Evolutionary conservation across 1,140 invertebrate genomes (phyloP), one percentile per base, ranked within the genome.

Genomic region (Maconellicoccus hirsutus): DNA sequence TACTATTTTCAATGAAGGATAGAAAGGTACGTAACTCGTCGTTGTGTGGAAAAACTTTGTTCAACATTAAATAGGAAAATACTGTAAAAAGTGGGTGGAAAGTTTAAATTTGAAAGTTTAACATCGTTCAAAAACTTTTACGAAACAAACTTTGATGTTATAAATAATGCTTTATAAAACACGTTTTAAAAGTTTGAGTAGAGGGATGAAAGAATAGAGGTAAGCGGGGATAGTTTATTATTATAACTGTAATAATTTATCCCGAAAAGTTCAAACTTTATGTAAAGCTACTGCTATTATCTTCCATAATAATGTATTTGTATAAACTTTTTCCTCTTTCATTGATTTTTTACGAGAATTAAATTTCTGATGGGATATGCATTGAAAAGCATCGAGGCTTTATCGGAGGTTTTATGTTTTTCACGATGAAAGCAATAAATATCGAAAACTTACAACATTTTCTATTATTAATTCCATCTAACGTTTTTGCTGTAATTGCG

Each of bases 221-320:
- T 26, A 8, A 26, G 61, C 61, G 61, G 61, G 25, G 61, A 66
- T 66, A 66, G 61, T 66, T 66, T 26, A 66, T 66, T 66, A 66
- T 66, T 66, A 66, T 66, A 66, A 66, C 61, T 66, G 61, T 66
- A 66, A 66, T 66, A 66, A 66, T 66, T 66, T 66, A 66, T 66
- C 61, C 61, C 21, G 61, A 66, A 66, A 66, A 66, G 61, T 66
- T 66, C 61, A 66, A 66, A 66, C 61, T 66, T 66, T 66, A 66
- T 66, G 61, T 66, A 66, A 66, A 66, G 61, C 61, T 66, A 66
- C 61, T 66, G 61, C 61, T 66, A 66, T 66, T 66, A 66, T 66
- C 61, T 66, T 66, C 61, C 61, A 66, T 66, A 66, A 66, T 66
- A 66, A 66, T 66, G 19, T 66, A 66, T 66, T 66, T 66, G 61